Evolutionary conservation across 1,140 invertebrate genomes (phyloP).

Genomic region (Temnothorax curvispinosus): DNA sequence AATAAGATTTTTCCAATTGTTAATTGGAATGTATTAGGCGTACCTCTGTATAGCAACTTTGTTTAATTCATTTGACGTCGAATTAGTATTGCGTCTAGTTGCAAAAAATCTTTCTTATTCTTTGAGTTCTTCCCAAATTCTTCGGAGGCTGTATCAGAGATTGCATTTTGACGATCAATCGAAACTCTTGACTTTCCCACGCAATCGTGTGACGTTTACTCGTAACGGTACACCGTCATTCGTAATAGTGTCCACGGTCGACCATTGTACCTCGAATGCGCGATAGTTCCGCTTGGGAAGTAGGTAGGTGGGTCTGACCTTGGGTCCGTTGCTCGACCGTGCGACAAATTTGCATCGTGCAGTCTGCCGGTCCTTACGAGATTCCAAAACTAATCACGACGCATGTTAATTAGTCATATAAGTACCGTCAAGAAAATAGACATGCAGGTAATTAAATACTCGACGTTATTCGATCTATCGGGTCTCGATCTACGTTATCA

Average conservation of each 20-base stretch:
- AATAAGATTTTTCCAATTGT: background rate
- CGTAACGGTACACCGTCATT: slow-evolving; percentile 67
- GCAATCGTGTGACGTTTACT: slow-evolving; percentile 49
- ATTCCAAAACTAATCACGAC: background rate
- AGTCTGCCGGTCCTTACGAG: slow-evolving; percentile 10
- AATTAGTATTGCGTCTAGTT: too few species aligned
- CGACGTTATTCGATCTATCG: too few species aligned
- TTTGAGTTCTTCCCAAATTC: background rate
- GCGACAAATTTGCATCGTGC: slow-evolving; percentile 65
- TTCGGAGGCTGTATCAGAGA: background rate
- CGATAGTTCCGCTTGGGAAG: slow-evolving; percentile 74
- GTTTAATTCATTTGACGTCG: too few species aligned
- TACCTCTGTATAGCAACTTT: background rate
- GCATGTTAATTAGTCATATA: background rate
- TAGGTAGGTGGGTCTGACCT: slow-evolving; percentile 74
- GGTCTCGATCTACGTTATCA: background rate
- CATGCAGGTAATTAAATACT: background rate
- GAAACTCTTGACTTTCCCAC: slow-evolving; percentile 64
- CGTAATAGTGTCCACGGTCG: slow-evolving; percentile 62
- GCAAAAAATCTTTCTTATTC: too few species aligned
- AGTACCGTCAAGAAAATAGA: too few species aligned
- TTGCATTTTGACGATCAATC: background rate
- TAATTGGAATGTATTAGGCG: background rate
- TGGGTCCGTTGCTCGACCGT: slow-evolving; percentile 64
- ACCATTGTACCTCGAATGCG: slow-evolving; percentile 66